phyloP scores from a whole-genome alignment of 2,888 invertebrate genomes.

The Mellilla xanthometata region DNA sequence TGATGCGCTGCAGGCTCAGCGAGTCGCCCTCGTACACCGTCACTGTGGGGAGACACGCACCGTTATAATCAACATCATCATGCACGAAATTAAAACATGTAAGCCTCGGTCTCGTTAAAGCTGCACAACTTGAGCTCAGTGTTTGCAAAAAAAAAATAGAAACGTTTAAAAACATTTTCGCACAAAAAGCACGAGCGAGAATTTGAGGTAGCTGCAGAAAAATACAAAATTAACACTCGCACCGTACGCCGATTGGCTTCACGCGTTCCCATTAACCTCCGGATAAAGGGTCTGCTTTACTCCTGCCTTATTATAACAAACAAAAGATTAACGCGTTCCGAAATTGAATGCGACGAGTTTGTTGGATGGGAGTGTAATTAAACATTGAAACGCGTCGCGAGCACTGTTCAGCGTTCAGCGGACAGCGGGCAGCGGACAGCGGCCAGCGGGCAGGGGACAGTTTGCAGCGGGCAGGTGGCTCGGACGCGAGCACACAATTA shows the following conservation, averaged over 20 bases:
- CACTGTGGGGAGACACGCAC: conserved; percentile 76
- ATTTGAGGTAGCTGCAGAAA: too few relatives aligned
- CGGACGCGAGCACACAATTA: conserved; percentile 56
- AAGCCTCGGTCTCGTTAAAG: conserved; percentile 8
- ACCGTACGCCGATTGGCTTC: conserved; percentile 25
- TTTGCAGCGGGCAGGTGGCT: conserved; percentile 26
- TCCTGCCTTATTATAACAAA: conserved; percentile 32
- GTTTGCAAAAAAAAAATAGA: conserved; percentile 1
- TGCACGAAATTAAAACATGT: conserved; percentile 8
- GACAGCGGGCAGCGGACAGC: too few relatives aligned
- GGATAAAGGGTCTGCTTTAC: conserved; percentile 22
- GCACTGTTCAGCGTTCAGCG: too few relatives aligned
- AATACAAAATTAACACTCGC: conserved; percentile 20
- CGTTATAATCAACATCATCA: not conserved
- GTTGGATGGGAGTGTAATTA: conserved; percentile 37
- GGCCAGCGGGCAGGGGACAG: too few relatives aligned
- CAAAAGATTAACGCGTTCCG: conserved; percentile 34
- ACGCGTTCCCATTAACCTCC: conserved; percentile 24
- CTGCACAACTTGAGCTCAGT: conserved; percentile 1
- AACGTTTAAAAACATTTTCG: conserved; percentile 3
- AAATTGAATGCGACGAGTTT: conserved; percentile 32
- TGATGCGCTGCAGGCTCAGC: conserved; percentile 92
- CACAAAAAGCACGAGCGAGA: conserved; percentile 3
- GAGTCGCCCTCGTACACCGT: conserved; percentile 92
- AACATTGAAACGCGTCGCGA: too few relatives aligned